phyloP scores from a whole-genome alignment of 2,888 invertebrate genomes.

The Serripes groenlandicus region DNA sequence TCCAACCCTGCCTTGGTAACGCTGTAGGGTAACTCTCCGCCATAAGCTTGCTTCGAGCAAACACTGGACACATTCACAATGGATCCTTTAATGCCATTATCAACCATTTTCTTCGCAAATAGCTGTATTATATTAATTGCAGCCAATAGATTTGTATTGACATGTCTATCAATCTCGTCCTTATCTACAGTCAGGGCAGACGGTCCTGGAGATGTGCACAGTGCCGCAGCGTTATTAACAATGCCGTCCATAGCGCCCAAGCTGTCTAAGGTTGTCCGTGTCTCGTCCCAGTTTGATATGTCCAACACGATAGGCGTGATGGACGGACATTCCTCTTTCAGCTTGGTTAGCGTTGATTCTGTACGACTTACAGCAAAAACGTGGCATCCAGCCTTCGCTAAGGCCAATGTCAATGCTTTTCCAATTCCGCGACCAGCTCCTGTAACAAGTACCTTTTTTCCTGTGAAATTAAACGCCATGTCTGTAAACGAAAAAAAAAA shows the following conservation, averaged over 20 bases:
- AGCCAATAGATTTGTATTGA: conserved; percentile 93
- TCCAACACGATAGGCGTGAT: conserved; percentile 89
- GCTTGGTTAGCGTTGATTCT: conserved; percentile 89
- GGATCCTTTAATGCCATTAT: conserved; percentile 90
- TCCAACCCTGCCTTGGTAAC: conserved; percentile 96
- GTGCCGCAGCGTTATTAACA: conserved; percentile 95
- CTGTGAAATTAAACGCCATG: conserved; percentile 12
- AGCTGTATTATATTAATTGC: conserved; percentile 93
- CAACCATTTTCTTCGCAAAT: conserved; percentile 91
- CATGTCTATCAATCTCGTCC: neutral
- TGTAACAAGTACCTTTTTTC: conserved; percentile 88
- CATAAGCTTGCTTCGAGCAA: conserved; percentile 90
- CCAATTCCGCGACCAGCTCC: conserved; percentile 96
- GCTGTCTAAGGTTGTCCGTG: conserved; percentile 89
- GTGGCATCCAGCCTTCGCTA: conserved; percentile 90
- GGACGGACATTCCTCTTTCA: conserved; percentile 86
- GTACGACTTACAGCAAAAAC: conserved; percentile 93
- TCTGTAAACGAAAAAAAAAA: neutral
- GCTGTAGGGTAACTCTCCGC: conserved; percentile 92
- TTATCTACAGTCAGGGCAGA: neutral
- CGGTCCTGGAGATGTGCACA: neutral
- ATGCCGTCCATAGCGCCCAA: conserved; percentile 92
- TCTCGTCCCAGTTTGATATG: conserved; percentile 91
- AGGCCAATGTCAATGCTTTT: conserved; percentile 90
- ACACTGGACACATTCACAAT: conserved; percentile 96